Evolutionary conservation across 2,113 vertebrate species (phyloP).

Genomic region (Dolichallabes microphthalmus): DNA sequence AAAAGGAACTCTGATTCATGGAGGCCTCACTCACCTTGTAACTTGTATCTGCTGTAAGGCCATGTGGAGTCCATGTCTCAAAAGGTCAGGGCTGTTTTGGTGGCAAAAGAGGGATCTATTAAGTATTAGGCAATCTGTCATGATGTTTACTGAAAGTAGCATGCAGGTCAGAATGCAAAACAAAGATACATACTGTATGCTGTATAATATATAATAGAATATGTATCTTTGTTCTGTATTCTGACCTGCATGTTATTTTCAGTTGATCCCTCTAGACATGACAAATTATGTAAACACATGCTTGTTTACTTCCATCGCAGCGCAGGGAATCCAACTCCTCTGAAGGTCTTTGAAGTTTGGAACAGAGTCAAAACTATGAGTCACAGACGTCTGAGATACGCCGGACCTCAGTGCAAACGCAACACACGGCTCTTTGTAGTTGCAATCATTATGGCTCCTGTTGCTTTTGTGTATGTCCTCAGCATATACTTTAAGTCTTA

Average conservation of each 20-base stretch:
- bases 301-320: slow-evolving; percentile 13
- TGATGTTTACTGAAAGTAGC: too few species aligned
- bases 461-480: neutral
- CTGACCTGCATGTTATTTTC: slow-evolving; percentile 4
- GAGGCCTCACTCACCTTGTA: too few species aligned
- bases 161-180: too few species aligned
- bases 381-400: slow-evolving; percentile 22
- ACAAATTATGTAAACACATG: slow-evolving; percentile 34
- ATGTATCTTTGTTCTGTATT: neutral
- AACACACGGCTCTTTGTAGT: neutral
- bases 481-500: neutral
- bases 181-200: too few species aligned
- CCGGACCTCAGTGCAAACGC: neutral
- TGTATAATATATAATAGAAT: too few species aligned
- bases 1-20: too few species aligned
- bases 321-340: neutral
- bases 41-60: too few species aligned
- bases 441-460: neutral
- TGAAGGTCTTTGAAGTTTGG: slow-evolving; percentile 22
- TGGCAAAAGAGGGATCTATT: too few species aligned
- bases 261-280: slow-evolving; percentile 12
- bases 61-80: too few species aligned
- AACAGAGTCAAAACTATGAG: slow-evolving; percentile 40
- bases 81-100: too few species aligned
- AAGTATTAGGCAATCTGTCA: too few species aligned